A percentile compares a stretch with the other conserved stretches of the same genome.
Conservation (phyloP, 2,888 invertebrate genomes). For the Chymomyza fuscimana region DNA sequence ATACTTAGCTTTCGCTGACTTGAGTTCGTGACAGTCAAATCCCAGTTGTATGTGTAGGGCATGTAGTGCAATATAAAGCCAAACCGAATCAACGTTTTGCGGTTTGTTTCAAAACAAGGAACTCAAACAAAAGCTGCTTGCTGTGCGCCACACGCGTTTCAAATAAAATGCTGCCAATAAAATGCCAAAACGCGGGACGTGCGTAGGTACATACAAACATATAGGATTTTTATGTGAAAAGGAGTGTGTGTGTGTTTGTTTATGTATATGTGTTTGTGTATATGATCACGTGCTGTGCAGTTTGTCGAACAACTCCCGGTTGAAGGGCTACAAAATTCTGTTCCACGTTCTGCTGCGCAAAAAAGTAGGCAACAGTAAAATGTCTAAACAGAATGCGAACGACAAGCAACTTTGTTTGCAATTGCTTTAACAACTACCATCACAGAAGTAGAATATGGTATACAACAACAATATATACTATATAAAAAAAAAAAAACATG, state of each 20-base stretch:
- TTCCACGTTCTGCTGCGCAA: neutral
- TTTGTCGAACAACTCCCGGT: constrained; percentile 47
- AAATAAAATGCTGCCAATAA: constrained; percentile 70
- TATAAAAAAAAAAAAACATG: neutral
- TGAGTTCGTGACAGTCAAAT: neutral
- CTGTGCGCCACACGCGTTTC: constrained; percentile 57
- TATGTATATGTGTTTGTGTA: constrained; percentile 17
- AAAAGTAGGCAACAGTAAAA: constrained; percentile 48
- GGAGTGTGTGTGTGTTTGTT: constrained; percentile 19
- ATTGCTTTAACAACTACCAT: constrained; percentile 23
- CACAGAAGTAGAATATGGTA: constrained; percentile 31
- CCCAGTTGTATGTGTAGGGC: neutral
- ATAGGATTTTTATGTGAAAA: constrained; percentile 35
- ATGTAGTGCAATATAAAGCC: neutral
- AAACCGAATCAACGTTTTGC: neutral
- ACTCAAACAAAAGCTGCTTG: neutral
- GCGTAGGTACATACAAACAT: constrained; percentile 33
- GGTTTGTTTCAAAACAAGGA: neutral
- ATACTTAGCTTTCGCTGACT: neutral
- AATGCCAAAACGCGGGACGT: constrained; percentile 62
- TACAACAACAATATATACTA: neutral
- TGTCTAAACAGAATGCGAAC: constrained; percentile 51
- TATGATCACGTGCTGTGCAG: constrained; percentile 66
- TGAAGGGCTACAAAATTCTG: neutral
- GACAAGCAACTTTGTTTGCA: constrained; percentile 35